Percentiles rank a stretch among this genome's conserved stretches.
Conservation (phyloP, 2,888 invertebrate genomes). For the Tolmerus cingulatus region DNA sequence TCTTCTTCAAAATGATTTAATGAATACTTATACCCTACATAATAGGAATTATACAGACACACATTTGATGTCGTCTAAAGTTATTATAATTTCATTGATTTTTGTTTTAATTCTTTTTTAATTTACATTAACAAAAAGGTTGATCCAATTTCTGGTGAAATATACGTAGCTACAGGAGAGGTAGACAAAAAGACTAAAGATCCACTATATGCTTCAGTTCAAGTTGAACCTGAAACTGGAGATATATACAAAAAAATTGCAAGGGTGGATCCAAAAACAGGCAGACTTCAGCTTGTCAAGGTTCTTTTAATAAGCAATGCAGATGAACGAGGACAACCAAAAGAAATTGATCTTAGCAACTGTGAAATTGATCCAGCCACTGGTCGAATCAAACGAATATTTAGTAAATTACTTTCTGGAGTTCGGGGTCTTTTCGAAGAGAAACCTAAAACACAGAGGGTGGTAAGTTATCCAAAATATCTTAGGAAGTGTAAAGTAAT, state of each 20-base stretch:
- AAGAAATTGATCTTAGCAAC: slow-evolving; percentile 76
- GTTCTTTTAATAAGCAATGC: slow-evolving; percentile 74
- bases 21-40: not conserved
- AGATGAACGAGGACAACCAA: slow-evolving; percentile 75
- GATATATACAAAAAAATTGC: slow-evolving; percentile 79
- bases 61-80: not conserved
- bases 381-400: slow-evolving; percentile 74
- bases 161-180: slow-evolving; percentile 75
- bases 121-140: slow-evolving; percentile 54
- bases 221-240: slow-evolving; percentile 75
- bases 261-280: slow-evolving; percentile 75
- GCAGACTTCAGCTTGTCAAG: slow-evolving; percentile 73
- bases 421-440: not conserved
- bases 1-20: not conserved
- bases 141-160: slow-evolving; percentile 74
- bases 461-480: not conserved
- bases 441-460: not conserved
- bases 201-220: slow-evolving; percentile 74
- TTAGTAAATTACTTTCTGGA: slow-evolving; percentile 65
- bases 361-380: slow-evolving; percentile 77
- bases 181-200: slow-evolving; percentile 69
- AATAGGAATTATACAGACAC: not conserved
- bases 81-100: not conserved
- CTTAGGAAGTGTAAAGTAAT: not conserved
- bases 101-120: not conserved